Conservation (phyloP, 2,888 invertebrate genomes). For the Spisula subtruncata region DNA sequence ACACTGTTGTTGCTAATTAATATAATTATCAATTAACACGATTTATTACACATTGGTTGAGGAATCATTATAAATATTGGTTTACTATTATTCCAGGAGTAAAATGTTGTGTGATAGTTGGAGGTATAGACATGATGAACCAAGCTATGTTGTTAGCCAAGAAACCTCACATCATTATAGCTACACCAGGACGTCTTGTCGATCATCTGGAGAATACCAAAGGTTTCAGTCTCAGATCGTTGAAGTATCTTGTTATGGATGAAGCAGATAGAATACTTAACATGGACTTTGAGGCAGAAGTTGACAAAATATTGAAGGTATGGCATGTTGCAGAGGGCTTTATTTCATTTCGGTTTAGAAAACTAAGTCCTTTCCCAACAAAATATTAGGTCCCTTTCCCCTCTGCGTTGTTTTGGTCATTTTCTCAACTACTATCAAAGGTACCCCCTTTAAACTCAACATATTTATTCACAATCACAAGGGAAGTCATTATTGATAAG, state of each 20-base stretch:
- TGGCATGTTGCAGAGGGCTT: background rate
- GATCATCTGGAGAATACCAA: constrained; percentile 99
- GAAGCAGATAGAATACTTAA: constrained; percentile 99
- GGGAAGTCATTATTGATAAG: no score
- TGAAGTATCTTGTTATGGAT: constrained; percentile 98
- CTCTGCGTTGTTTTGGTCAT: no score
- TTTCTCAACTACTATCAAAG: no score
- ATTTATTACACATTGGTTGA: background rate
- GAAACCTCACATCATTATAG: constrained; percentile 98
- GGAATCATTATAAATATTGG: constrained; percentile 86
- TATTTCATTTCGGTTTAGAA: no score
- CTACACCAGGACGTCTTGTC: constrained; percentile 97
- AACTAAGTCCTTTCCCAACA: no score
- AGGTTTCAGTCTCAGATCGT: constrained; percentile 96
- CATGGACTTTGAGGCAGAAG: constrained; percentile 99
- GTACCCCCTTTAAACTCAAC: no score
- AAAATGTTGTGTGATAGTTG: constrained; percentile 95
- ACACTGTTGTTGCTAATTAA: no score
- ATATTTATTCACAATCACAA: no score
- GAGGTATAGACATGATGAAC: constrained; percentile 99
- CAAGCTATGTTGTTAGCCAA: constrained; percentile 96
- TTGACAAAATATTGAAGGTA: constrained; percentile 95
- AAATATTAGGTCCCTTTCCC: no score
- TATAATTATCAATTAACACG: background rate
- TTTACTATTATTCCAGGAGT: constrained; percentile 65